phyloP scores from a whole-genome alignment of 2,113 vertebrate species.

The Callithrix jacchus region DNA sequence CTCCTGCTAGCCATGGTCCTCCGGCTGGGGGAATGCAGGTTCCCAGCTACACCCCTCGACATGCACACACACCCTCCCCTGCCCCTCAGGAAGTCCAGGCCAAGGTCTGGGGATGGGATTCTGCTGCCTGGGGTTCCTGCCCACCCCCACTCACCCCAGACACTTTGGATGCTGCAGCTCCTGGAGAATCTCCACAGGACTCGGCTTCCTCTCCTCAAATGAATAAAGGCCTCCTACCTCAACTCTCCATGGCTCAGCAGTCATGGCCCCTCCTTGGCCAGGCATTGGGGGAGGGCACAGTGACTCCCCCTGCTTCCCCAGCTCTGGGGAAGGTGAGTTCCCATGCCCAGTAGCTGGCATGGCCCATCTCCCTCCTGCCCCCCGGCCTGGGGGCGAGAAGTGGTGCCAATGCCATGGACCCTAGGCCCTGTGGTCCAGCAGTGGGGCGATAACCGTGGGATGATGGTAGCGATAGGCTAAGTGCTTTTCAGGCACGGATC shows the following conservation, averaged over 20 bases:
- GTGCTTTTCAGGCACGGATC: accelerated
- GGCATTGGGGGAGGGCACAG: accelerated
- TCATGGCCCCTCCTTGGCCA: neutral
- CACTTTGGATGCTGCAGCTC: neutral
- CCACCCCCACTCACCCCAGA: neutral
- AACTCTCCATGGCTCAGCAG: too few species aligned
- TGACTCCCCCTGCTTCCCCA: neutral
- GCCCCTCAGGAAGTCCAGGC: neutral
- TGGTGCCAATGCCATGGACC: neutral
- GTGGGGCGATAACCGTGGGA: accelerated
- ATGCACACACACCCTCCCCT: neutral
- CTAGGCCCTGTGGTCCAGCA: neutral
- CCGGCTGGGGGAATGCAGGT: neutral
- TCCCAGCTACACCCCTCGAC: accelerated
- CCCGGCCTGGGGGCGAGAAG: neutral
- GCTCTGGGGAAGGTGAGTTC: neutral
- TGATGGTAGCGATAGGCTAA: neutral
- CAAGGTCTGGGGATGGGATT: neutral
- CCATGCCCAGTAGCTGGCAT: too few species aligned
- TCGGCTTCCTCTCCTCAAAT: neutral
- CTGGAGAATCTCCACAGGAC: neutral
- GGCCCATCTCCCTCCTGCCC: neutral
- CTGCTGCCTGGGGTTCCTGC: neutral
- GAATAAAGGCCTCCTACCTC: constrained; percentile 21
- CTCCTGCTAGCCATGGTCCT: neutral